phyloP scores from a whole-genome alignment of 2,888 invertebrate species.

The Nemotelus pantherinus region DNA sequence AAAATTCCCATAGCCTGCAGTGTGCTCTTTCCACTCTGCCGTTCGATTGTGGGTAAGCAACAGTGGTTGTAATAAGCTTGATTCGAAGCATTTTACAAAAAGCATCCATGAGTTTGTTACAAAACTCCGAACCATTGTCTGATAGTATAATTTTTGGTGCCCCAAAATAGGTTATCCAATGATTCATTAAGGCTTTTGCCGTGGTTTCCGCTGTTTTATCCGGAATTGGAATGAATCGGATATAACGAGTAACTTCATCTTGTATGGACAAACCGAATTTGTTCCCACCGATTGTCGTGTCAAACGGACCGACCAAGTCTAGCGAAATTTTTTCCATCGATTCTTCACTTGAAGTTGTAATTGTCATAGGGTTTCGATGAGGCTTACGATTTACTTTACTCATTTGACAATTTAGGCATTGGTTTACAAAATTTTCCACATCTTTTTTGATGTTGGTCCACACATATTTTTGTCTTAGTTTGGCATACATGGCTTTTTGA shows the following conservation, averaged over 20 bases:
- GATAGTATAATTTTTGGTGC: slow-evolving; percentile 16
- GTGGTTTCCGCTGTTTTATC: slow-evolving; percentile 21
- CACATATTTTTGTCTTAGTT: slow-evolving; percentile 19
- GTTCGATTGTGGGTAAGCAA: too few species aligned
- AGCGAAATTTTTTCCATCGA: slow-evolving; percentile 43
- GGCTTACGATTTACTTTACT: slow-evolving; percentile 37
- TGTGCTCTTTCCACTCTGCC: too few species aligned
- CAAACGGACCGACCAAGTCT: slow-evolving; percentile 44
- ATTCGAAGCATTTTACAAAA: slow-evolving; percentile 22
- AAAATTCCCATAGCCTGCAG: slow-evolving; percentile 40
- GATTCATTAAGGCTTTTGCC: slow-evolving; percentile 9
- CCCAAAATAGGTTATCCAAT: slow-evolving; percentile 25
- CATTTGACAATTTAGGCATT: slow-evolving; percentile 42
- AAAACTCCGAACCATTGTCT: slow-evolving; percentile 30
- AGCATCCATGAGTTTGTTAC: slow-evolving; percentile 25
- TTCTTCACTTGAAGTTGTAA: slow-evolving; percentile 40
- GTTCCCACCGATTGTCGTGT: slow-evolving; percentile 37
- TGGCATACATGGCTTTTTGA: slow-evolving; percentile 44
- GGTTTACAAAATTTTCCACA: slow-evolving; percentile 34
- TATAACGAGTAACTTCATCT: slow-evolving; percentile 38
- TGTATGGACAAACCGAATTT: slow-evolving; percentile 44
- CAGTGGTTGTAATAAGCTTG: slow-evolving; percentile 32
- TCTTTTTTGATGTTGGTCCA: slow-evolving; percentile 39
- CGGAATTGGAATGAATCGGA: slow-evolving; percentile 34
- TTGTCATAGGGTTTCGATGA: slow-evolving; percentile 42